These are phyloP conservation scores for Mesoclemmys tuberculata DNA, from an alignment of 2,113 vertebrate species.

Conservation along the genomic window DNA sequence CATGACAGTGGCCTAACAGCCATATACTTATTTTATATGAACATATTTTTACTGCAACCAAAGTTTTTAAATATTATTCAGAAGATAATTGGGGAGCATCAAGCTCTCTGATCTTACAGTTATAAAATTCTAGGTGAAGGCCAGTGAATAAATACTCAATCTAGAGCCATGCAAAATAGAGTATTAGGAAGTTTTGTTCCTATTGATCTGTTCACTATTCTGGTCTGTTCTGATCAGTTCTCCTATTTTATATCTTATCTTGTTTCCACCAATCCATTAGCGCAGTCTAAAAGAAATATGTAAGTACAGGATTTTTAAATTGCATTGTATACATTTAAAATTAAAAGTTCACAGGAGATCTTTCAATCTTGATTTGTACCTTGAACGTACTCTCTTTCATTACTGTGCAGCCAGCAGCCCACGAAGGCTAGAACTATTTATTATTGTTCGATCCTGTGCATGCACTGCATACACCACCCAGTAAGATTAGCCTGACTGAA, in stretches of 20 bases:
- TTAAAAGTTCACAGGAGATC: conserved; percentile 49
- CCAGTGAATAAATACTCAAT: conserved; percentile 57
- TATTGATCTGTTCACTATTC: conserved; percentile 50
- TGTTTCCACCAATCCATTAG: conserved; percentile 47
- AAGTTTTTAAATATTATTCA: conserved; percentile 55
- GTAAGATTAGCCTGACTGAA: background rate
- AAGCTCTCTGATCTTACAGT: background rate
- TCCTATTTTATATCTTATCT: conserved; percentile 31
- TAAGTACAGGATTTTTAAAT: conserved; percentile 29
- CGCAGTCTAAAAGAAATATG: conserved; percentile 48
- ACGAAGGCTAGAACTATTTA: conserved; percentile 58
- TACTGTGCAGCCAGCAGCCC: conserved; percentile 47
- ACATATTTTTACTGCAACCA: conserved; percentile 64
- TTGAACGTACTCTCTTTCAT: conserved; percentile 43
- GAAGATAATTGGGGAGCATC: conserved; percentile 39
- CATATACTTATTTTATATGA: background rate
- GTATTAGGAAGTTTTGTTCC: conserved; percentile 32
- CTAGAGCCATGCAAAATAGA: conserved; percentile 1
- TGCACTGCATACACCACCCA: conserved; percentile 42
- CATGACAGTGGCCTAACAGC: background rate
- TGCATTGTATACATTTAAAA: conserved; percentile 47
- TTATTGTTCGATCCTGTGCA: conserved; percentile 41
- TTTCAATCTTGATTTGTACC: conserved; percentile 50
- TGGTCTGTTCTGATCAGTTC: conserved; percentile 36
- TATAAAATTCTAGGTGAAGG: conserved; percentile 44